Evolutionary conservation across 2,797 vertebrate genomes (phyloP).

Genomic region (Leptodactylus fallax): DNA sequence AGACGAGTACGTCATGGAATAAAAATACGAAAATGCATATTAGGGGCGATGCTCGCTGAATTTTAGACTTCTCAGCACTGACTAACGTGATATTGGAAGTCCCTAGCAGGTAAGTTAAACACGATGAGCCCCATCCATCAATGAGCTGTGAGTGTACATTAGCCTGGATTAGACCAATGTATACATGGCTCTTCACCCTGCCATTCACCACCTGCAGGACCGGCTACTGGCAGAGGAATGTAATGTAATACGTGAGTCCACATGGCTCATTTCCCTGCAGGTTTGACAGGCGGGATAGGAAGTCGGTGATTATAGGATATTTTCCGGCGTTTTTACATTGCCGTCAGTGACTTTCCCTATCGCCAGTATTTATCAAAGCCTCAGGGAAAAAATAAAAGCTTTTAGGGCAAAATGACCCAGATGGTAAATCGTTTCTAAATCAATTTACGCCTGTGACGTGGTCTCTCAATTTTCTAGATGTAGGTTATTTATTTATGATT

Average conservation of each 20-base stretch:
- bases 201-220: neutral
- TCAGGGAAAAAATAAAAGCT: conserved; percentile 38
- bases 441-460: conserved; percentile 32
- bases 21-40: no score
- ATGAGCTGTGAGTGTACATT: neutral
- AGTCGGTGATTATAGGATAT: conserved; percentile 48
- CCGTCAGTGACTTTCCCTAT: conserved; percentile 41
- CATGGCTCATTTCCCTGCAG: conserved; percentile 40
- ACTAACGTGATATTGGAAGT: neutral
- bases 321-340: conserved; percentile 40
- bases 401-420: conserved; percentile 30
- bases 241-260: conserved; percentile 38
- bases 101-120: neutral
- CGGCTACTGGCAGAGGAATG: conserved; percentile 20
- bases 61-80: no score
- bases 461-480: conserved; percentile 23
- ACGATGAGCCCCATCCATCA: neutral
- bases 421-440: conserved; percentile 45
- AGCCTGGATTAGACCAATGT: neutral
- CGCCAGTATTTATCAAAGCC: conserved; percentile 45
- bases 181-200: neutral
- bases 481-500: conserved; percentile 13
- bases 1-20: no score
- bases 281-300: conserved; percentile 48
- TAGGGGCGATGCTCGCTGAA: no score